Percentiles rank a stretch among this genome's conserved stretches.
Conservation (phyloP, 2,888 invertebrate genomes). For the Mechanitis messenoides region DNA sequence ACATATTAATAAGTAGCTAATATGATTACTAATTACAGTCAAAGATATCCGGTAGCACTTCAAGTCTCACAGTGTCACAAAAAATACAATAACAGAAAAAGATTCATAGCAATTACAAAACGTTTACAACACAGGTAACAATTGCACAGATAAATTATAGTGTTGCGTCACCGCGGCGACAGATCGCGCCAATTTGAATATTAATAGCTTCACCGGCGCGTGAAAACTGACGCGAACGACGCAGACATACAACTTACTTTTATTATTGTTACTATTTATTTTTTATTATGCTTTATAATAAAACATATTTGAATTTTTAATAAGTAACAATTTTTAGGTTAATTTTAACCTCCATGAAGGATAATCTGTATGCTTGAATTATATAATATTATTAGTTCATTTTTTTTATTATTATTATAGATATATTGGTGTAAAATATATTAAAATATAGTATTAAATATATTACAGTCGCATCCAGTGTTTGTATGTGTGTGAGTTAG, state of each 20-base stretch:
- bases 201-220: slow-evolving; percentile 69
- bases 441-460: background rate
- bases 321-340: too few relatives aligned
- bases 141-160: slow-evolving; percentile 56
- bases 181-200: slow-evolving; percentile 75
- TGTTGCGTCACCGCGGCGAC: slow-evolving; percentile 54
- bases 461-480: slow-evolving; percentile 25
- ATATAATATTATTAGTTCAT: too few relatives aligned
- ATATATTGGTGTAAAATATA: too few relatives aligned
- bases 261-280: slow-evolving; percentile 21
- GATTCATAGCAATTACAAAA: slow-evolving; percentile 37
- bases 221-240: slow-evolving; percentile 61
- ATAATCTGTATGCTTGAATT: too few relatives aligned
- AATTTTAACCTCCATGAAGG: too few relatives aligned
- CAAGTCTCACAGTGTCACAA: slow-evolving; percentile 21
- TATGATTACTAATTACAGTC: too few relatives aligned
- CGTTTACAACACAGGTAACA: slow-evolving; percentile 40
- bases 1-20: too few relatives aligned
- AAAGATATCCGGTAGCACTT: background rate
- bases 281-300: too few relatives aligned
- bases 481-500: slow-evolving; percentile 19
- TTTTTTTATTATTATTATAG: too few relatives aligned
- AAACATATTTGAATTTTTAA: too few relatives aligned
- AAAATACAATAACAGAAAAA: slow-evolving; percentile 27
- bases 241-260: slow-evolving; percentile 15